phyloP scores from a whole-genome alignment of 2,113 vertebrate species.

The Gymnorhina tibicen region DNA sequence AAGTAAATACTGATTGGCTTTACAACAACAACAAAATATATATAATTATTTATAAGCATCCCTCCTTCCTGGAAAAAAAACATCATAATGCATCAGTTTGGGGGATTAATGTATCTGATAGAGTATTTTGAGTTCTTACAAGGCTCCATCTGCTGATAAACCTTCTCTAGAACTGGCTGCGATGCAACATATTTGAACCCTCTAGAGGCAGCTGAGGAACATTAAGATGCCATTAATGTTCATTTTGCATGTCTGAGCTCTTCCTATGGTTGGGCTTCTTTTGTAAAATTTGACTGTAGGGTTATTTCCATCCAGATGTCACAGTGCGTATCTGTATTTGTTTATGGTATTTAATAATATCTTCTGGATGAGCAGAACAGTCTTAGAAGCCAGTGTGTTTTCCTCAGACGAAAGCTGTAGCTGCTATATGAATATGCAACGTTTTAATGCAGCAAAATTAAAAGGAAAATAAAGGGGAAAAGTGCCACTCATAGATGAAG shows the following conservation, averaged over 20 bases:
- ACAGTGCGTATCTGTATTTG: not conserved
- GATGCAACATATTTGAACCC: not conserved
- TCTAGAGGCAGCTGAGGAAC: not conserved
- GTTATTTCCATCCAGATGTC: conserved; percentile 52
- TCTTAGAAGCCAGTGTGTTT: not conserved
- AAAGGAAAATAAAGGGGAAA: not conserved
- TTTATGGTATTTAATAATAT: conserved; percentile 43
- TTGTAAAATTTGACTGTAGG: not conserved
- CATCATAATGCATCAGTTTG: not conserved
- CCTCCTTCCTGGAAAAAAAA: not conserved
- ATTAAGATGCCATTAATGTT: conserved; percentile 39
- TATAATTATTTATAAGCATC: not conserved
- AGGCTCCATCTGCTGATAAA: conserved; percentile 31
- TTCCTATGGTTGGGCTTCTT: not conserved
- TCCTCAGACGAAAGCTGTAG: not conserved
- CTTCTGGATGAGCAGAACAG: not conserved
- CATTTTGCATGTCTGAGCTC: not conserved
- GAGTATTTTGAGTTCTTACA: not conserved
- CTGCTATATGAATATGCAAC: not conserved
- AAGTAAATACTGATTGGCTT: not conserved
- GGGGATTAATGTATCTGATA: not conserved
- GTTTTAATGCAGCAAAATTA: not conserved
- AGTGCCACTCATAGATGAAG: not conserved
- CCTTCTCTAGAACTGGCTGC: not conserved
- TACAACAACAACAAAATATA: not conserved